Evolutionary conservation across 2,113 vertebrate species (phyloP), one percentile per base, ranked within the genome.

Genomic region (Sakesphorus luctuosus): DNA sequence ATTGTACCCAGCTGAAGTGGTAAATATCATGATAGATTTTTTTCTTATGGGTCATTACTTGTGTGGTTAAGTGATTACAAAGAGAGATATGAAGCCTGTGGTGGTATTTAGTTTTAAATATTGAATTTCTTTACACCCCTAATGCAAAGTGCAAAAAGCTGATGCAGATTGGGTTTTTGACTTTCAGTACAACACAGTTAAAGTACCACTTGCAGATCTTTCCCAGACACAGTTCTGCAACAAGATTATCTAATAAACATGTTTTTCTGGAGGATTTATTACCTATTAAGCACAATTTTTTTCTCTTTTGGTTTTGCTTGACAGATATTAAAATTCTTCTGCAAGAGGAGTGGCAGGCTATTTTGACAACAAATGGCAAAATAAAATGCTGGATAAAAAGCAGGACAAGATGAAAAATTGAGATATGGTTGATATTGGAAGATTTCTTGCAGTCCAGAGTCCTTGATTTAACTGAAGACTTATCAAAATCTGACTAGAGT

Each of bases 1-100:
- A 92, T 91, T 89, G 66, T 89, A 78, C 40, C 38, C 74, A 92
- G 76, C 35, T 89, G 80, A 94, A 94, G 76, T 78, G 15, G 73
- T 91, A 96, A 96, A 95, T 96, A 93, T 73, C 46, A 85, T 73
- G 69, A 95, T 92, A 85, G 69, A 92, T 89, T 93, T 95, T 94
- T 96, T 95, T 76, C 85, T 95, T 90, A 95, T 55, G 78, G 92
- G 35, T 94, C 92, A 95, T 92, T 93, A 94, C 74, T 65, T 91
- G 50, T 71, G 74, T 91, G 67, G 35, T 63, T 79, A 83, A 92
- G 49, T 89, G 92, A 89, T 95, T 97, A 87, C 36, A 94, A 84
- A 95, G 89, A 93, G 78, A 96, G 61, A 89, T 94, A 95, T 73
- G 84, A 91, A 91, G 46, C 36, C 71, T 82, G 26, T 7, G 8